Base-by-base conservation (phyloP, 1,140 invertebrate genomes). In the Drosophila nebulosa region DNA sequence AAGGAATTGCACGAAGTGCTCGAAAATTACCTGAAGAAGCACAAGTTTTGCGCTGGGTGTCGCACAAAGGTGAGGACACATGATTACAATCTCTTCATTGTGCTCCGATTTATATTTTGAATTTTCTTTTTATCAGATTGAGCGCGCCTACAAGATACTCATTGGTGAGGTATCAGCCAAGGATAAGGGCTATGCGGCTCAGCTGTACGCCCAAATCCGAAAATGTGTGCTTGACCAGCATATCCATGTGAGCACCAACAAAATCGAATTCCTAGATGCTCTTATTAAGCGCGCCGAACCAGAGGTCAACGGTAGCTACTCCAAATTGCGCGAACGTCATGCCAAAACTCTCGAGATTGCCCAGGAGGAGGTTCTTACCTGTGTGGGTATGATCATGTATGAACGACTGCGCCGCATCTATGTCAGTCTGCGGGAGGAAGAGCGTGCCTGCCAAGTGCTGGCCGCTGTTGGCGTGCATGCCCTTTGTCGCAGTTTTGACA, bases 271-370 rank as follows among this genome's bases (percentile, higher is more conserved):
- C 90, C 96, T 98, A 74, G 94, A 94, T 69, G 94, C 95, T 69
- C 93, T 98, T n/a, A 97, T 98, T 77, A 95, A 94, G 24, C 93
- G 96, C 67, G 97, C 97, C 30, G 97, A 98, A 92, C 97, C 97
- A n/a, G 96, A 97, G 91, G 92, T 97, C 5, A 94, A 97, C 72
- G 96, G 96, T 42, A 92, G 92, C 91, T 93, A 92, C 68, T 92
- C 74, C 52, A 94, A 95, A 74, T 93, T 95, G 72, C 94, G 97
- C 61, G 97, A 98, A 91, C 93, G 97, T 57, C 97, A 98, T 92
- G 97, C 97, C 0, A 98, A 98, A 92, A 98, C 97, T 6, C 91
- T 98, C 69, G 97, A 98, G 93, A 97, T 98, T 80, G 97, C 97
- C 78, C 97, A 99, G 92, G 97, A 98, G 92, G 97, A 99, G 93